phyloP scores from a whole-genome alignment of 2,797 vertebrate genomes.

The Pteropus rufus region DNA sequence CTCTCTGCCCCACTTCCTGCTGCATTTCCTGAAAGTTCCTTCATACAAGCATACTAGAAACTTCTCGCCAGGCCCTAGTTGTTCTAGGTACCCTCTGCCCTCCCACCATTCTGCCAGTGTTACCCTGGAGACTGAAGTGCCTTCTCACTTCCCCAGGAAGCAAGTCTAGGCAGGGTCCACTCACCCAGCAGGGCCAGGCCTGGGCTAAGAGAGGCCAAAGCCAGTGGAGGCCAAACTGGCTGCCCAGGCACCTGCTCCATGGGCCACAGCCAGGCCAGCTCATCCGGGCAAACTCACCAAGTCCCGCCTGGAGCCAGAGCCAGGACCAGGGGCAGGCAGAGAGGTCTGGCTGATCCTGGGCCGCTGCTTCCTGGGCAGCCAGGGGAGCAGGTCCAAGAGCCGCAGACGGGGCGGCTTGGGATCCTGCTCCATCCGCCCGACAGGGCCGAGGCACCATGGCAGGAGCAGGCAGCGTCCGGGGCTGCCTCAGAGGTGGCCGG shows the following conservation, averaged over 20 bases:
- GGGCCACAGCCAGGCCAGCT: neutral
- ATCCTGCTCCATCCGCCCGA: slow-evolving; percentile 81
- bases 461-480: slow-evolving; percentile 30
- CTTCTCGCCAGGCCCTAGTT: neutral
- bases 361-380: slow-evolving; percentile 83
- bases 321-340: slow-evolving; percentile 70
- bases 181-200: neutral
- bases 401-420: slow-evolving; percentile 79
- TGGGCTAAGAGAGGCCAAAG: neutral
- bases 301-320: slow-evolving; percentile 68
- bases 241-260: slow-evolving; percentile 20
- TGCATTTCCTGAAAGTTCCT: neutral
- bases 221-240: neutral
- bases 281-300: slow-evolving; percentile 64
- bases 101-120: neutral
- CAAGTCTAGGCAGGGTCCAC: neutral
- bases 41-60: neutral
- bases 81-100: neutral
- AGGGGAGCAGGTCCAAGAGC: slow-evolving; percentile 78
- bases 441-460: slow-evolving; percentile 50
- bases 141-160: slow-evolving; percentile 36
- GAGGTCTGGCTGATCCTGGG: slow-evolving; percentile 75
- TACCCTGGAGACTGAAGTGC: neutral
- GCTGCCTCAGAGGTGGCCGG: slow-evolving; percentile 22
- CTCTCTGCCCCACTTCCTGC: neutral